A percentile compares a stretch with the other conserved stretches of the same genome.
Evolutionary conservation across 2,888 invertebrate genomes (phyloP).

Genomic region (Neoascia interrupta): DNA sequence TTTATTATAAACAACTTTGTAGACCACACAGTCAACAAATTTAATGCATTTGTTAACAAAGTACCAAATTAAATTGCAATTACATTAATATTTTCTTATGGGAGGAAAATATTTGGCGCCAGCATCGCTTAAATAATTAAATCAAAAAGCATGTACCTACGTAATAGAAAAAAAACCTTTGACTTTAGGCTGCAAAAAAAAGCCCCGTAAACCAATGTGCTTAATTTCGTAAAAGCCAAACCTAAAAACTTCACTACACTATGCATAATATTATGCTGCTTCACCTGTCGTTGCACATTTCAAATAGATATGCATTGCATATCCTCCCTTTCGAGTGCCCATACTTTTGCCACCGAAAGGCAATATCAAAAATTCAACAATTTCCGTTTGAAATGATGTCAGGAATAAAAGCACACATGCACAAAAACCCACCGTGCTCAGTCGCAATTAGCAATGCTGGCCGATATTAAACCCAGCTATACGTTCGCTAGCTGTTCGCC

Average conservation of each 20-base stretch:
- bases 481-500: background rate
- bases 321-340: no score
- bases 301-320: background rate
- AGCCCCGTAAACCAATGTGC: no score
- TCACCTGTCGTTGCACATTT: slow-evolving; percentile 7
- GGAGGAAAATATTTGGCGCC: no score
- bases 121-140: no score
- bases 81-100: no score
- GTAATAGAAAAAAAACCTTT: no score
- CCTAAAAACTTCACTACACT: slow-evolving; percentile 8
- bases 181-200: no score
- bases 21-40: no score
- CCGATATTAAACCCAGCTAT: background rate
- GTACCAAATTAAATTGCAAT: no score
- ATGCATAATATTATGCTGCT: slow-evolving; percentile 11
- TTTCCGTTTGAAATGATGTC: slow-evolving; percentile 43
- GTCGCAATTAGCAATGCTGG: slow-evolving; percentile 55
- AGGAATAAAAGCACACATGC: slow-evolving; percentile 3
- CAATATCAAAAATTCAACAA: slow-evolving; percentile 56
- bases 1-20: no score
- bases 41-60: no score
- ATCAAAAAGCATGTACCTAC: no score
- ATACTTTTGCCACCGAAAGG: slow-evolving; percentile 5
- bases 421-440: slow-evolving; percentile 26
- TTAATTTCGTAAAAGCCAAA: slow-evolving; percentile 32